These are phyloP conservation scores for Andrena chrysosceles DNA, from an alignment of 2,888 invertebrate genomes.

Conservation along the genomic window DNA sequence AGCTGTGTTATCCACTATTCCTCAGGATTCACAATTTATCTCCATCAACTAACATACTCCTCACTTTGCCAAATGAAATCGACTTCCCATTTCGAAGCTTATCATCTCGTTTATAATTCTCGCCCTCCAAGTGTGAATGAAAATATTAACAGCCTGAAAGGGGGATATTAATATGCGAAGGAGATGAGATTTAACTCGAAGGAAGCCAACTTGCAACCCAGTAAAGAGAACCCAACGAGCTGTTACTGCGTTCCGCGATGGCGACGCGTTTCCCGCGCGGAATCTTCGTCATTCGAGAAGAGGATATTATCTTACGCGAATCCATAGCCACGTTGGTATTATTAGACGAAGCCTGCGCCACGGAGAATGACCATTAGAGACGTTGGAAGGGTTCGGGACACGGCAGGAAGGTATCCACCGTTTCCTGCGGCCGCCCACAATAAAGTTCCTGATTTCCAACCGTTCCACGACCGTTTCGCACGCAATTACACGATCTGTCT, in stretches of 20 bases:
- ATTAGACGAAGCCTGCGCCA: conserved; percentile 54
- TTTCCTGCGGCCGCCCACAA: conserved; percentile 60
- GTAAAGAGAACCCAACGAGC: background rate
- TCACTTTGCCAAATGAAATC: no score
- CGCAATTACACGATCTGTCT: conserved; percentile 56
- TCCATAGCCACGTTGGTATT: conserved; percentile 57
- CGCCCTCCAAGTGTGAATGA: no score
- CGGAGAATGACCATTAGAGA: conserved; percentile 55
- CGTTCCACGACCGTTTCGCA: conserved; percentile 55
- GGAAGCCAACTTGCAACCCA: background rate
- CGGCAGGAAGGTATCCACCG: conserved; percentile 57
- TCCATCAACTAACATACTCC: no score
- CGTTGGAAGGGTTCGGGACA: conserved; percentile 39
- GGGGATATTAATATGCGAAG: no score
- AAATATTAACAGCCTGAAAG: no score
- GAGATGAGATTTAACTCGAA: background rate
- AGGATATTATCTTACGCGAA: conserved; percentile 60
- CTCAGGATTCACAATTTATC: no score
- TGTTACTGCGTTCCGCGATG: background rate
- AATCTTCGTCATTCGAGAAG: conserved; percentile 52
- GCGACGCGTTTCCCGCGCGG: conserved; percentile 22
- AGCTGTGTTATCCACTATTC: no score
- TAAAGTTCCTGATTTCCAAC: conserved; percentile 45
- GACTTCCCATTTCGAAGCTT: no score
- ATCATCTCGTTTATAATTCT: no score